These are phyloP conservation scores for Gobio occitaniae DNA, from an alignment of 2,797 vertebrate species.

Conservation along the genomic window DNA sequence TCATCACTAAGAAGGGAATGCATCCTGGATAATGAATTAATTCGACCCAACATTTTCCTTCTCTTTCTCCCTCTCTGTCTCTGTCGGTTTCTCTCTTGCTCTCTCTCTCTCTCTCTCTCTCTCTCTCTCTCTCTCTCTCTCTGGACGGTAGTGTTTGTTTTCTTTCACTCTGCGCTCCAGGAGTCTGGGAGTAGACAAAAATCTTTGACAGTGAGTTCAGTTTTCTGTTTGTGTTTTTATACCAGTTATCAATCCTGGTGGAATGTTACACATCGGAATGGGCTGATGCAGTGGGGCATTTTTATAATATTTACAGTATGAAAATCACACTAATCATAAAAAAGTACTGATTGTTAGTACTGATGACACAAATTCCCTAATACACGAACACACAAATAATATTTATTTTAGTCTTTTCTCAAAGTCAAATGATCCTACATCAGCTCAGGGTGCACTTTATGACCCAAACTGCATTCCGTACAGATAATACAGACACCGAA, in stretches of 20 bases:
- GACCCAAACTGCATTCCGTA: neutral
- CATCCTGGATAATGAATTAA: conserved; percentile 16
- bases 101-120: neutral
- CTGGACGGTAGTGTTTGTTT: conserved; percentile 28
- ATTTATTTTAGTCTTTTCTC: neutral
- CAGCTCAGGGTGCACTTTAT: neutral
- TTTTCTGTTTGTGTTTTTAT: conserved; percentile 37
- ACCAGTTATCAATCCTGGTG: conserved; percentile 9
- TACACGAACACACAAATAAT: neutral
- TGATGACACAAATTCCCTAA: neutral
- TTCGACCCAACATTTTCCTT: conserved; percentile 8
- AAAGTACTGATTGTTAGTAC: neutral
- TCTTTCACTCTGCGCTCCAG: conserved; percentile 16
- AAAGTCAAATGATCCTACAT: neutral
- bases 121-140: conserved; percentile 1
- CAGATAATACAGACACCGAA: neutral
- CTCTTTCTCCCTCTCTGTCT: conserved; percentile 6
- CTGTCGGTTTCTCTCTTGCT: neutral
- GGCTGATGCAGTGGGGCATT: neutral
- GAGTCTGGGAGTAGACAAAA: conserved; percentile 11
- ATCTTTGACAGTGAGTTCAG: conserved; percentile 24
- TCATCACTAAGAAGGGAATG: conserved; percentile 12
- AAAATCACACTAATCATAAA: conserved; percentile 10
- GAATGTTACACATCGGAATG: neutral
- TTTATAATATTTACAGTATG: conserved; percentile 22